Percentiles rank a stretch among this genome's conserved stretches.
Conservation (phyloP, 2,113 vertebrate species). For the Balaeniceps rex region DNA sequence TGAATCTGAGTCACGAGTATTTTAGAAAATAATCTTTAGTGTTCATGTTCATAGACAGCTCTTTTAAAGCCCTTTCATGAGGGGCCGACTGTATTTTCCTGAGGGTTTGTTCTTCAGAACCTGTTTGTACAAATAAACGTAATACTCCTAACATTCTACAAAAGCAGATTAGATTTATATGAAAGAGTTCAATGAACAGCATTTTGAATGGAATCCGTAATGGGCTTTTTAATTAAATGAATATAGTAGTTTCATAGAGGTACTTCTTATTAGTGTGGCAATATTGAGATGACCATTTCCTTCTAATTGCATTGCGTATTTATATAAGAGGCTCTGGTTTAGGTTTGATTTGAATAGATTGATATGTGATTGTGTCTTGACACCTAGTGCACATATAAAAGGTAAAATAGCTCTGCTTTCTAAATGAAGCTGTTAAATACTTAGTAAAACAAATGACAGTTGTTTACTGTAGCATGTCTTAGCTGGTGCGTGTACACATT, state of each 20-base stretch:
- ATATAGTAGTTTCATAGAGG: conserved; percentile 69
- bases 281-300: conserved; percentile 69
- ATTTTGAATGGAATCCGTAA: conserved; percentile 69
- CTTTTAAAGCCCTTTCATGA: background rate
- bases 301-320: conserved; percentile 66
- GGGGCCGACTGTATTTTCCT: background rate
- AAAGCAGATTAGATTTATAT: conserved; percentile 70
- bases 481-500: background rate
- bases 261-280: conserved; percentile 70
- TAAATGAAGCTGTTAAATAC: conserved; percentile 9
- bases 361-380: conserved; percentile 37
- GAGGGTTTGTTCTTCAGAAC: conserved; percentile 40
- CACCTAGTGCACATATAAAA: background rate
- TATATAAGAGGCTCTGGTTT: conserved; percentile 34
- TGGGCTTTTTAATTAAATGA: conserved; percentile 79
- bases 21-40: background rate
- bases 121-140: conserved; percentile 57
- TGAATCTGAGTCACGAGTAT: background rate
- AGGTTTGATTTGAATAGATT: conserved; percentile 68
- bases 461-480: background rate
- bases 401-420: background rate
- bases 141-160: conserved; percentile 28
- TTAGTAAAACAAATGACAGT: background rate
- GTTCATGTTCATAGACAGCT: background rate
- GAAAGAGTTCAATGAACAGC: conserved; percentile 65